These are phyloP conservation scores for Pipistrellus pygmaeus DNA, from an alignment of 2,797 vertebrate genomes.

Conservation along the genomic window DNA sequence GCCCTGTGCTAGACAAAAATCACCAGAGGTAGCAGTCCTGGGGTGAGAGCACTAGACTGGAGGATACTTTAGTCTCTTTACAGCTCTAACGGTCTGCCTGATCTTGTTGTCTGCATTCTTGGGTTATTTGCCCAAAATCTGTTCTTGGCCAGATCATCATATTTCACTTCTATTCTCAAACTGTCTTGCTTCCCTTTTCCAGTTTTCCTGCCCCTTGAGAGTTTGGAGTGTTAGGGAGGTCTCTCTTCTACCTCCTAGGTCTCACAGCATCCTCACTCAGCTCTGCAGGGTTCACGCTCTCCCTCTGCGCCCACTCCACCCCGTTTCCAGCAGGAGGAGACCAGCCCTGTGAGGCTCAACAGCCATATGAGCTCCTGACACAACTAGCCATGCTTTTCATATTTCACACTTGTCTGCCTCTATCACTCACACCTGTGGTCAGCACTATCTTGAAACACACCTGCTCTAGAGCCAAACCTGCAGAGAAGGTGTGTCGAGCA, in stretches of 20 bases:
- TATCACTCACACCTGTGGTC: conserved; percentile 53
- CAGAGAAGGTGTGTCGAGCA: conserved; percentile 23
- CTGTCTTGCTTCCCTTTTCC: not conserved
- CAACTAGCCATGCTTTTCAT: conserved; percentile 65
- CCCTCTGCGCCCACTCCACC: not conserved
- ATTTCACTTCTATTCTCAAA: not conserved
- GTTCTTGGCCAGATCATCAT: not conserved
- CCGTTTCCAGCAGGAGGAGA: conserved; percentile 21
- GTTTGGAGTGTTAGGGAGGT: not conserved
- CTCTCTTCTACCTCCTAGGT: not conserved
- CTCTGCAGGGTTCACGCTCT: not conserved
- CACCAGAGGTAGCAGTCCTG: not conserved
- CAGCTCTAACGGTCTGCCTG: not conserved
- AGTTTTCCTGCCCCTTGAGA: not conserved
- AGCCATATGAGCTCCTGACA: conserved; percentile 51
- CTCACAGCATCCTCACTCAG: not conserved
- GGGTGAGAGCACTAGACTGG: not conserved
- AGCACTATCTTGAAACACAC: conserved; percentile 48
- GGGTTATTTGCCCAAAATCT: not conserved
- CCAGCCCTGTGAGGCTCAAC: not conserved
- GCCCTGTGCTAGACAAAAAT: not conserved
- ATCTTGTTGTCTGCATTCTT: not conserved
- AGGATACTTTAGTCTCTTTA: not conserved
- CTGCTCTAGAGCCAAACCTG: conserved; percentile 56
- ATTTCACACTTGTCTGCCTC: conserved; percentile 59